Evolutionary conservation across 2,797 vertebrate species (phyloP).

Genomic region (Champsocephalus gunnari): DNA sequence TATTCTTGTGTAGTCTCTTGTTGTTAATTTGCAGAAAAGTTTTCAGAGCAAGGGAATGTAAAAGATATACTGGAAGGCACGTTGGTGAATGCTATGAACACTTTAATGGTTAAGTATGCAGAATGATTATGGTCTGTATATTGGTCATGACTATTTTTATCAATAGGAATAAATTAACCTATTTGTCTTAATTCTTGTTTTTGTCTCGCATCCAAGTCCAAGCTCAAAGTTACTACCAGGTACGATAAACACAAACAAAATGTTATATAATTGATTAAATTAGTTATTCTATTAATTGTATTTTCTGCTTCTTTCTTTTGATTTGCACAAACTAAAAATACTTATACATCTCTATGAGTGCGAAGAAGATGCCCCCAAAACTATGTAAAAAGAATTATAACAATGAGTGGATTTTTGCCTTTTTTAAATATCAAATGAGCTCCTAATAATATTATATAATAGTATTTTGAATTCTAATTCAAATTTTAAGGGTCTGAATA

Average conservation of each 20-base stretch:
- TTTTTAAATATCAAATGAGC: too few relatives aligned
- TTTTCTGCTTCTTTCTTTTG: background rate
- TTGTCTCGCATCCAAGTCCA: constrained; percentile 7
- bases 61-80: constrained; percentile 3
- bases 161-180: constrained; percentile 85
- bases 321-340: background rate
- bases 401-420: too few relatives aligned
- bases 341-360: background rate
- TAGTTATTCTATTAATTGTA: background rate
- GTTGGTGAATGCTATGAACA: background rate
- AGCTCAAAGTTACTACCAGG: background rate
- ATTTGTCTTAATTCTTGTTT: constrained; percentile 54
- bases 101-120: constrained; percentile 80
- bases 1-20: background rate
- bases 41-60: constrained; percentile 8
- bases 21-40: background rate
- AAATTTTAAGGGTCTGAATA: too few relatives aligned
- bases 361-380: background rate
- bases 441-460: too few relatives aligned
- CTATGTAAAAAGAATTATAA: background rate
- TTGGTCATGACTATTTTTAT: constrained; percentile 88
- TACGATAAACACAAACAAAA: background rate
- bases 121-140: constrained; percentile 55
- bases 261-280: background rate
- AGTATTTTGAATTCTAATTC: background rate